Conservation (phyloP, 1,140 invertebrate species). For the Drosophila erecta region DNA sequence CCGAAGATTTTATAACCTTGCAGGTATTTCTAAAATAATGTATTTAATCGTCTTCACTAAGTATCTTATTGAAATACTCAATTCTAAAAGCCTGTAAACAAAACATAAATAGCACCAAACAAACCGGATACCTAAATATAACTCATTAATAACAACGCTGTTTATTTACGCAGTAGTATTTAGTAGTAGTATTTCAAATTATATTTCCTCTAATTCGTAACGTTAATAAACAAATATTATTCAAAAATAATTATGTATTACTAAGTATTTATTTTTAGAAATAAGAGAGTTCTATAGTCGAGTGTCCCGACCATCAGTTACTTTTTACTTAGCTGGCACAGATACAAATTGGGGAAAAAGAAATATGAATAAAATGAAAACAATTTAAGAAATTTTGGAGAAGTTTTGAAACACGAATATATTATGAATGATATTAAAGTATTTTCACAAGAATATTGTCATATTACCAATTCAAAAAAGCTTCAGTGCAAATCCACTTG, state of each 20-base stretch:
- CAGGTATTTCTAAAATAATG: not conserved
- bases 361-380: too few species aligned
- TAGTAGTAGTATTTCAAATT: not conserved
- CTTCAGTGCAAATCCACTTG: not conserved
- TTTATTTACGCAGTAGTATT: not conserved
- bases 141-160: not conserved
- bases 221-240: not conserved
- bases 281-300: not conserved
- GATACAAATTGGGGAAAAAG: too few species aligned
- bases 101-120: not conserved
- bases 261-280: not conserved
- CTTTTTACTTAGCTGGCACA: too few species aligned
- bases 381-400: too few species aligned
- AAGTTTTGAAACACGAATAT: not conserved
- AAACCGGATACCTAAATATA: not conserved
- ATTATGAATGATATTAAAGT: not conserved
- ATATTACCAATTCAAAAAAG: not conserved
- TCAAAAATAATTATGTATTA: not conserved
- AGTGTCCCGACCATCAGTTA: too few species aligned
- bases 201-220: not conserved
- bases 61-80: too few species aligned
- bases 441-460: not conserved
- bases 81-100: not conserved
- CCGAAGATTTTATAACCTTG: not conserved
- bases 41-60: too few species aligned